Evolutionary conservation across 2,797 vertebrate species (phyloP), one percentile per base, ranked within the genome.

Genomic region (Prunella strophiata): DNA sequence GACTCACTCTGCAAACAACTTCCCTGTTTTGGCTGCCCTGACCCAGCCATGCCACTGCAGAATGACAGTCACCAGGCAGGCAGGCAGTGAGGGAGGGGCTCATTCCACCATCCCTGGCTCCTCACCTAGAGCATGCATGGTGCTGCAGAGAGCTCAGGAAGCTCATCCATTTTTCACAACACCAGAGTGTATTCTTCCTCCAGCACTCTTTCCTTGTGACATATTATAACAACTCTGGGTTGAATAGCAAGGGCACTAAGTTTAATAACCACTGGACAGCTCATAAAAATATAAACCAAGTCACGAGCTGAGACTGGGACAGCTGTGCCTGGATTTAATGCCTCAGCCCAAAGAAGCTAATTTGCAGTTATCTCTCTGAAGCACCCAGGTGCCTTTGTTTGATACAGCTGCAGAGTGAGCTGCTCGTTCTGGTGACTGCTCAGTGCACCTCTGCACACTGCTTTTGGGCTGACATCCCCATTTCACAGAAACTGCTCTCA

Each of bases 221-320:
- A 29, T 54, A 45, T 55, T 81, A 50, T 23, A 51, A 80, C 45
- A 91, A 74, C 50, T 93, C 55, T 59, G 27, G 76, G 70, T 38
- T 71, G 61, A 94, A 79, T 16, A 91, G 43, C 47, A 51, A 91
- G 38, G 16, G 20, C 36, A 30, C 48, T 66, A 38, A 68, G 68
- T 76, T 89, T 94, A 91, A 93, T 68, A 89, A 90, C 59, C 70
- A 34, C 22, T 52, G 88, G 74, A 58, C 22, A 75, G 80, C 65
- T 94, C 78, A 91, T 76, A 90, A 94, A 96, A 92, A 54, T 76
- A 94, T 47, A 74, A 93, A 85, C 57, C 45, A 68, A 89, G n/a
- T 79, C 59, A 40, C 11, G 16, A 93, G 78, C 73, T 91, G 66
- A 40, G 8, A 11, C 32, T 62, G 50, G 82, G 70, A 65, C 38